Evolutionary conservation across 2,888 invertebrate genomes (phyloP), one percentile per base, ranked within the genome.

Genomic region (Tetramorium bicarinatum): DNA sequence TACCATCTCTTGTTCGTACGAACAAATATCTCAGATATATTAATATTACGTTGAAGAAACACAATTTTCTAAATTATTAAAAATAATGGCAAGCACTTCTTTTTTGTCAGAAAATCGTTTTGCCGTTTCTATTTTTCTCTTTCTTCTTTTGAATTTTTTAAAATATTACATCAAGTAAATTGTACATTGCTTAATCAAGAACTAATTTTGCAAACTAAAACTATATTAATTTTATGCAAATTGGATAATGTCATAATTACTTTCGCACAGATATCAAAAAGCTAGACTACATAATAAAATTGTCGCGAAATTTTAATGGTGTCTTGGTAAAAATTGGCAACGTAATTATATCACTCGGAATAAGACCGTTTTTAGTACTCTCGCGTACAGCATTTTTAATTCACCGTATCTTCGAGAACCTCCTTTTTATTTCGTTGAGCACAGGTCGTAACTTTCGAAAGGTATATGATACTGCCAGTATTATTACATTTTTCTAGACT

Each of bases 401-500:
- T 52, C 21, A n/a, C 34, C 29, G 3, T 77, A 56, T 69, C 44
- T 77, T 67, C 9, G 13, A 15, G 18, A 49, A 54, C 54, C 34
- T 69, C 9, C 34, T 71, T 59, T 79, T 79, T 56, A 56, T 34
- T 64, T 59, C 15, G 44, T 13, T 29, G 49, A 18, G 61, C 49
- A 13, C 44, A 13, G 25, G n/a, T 75, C 61, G 21, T 77, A 75
- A 72, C 49, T 72, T 29, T 38, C 61, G n/a, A 15, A 11, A 61
- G 29, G 21, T 81, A 61, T 77, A 81, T 49, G 49, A 75, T 49
- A 34, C 61, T 1, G 38, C 41, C 15, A 25, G 56, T 52, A 61
- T 67, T 77, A 82, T 82, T 79, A 83, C 66, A 79, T 83, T 79
- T 83, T 76, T 64, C 44, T 76, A 44, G 21, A 56, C 34, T 79